Evolutionary conservation across 2,113 vertebrate species (phyloP).

Genomic region (Trogon surrucura): DNA sequence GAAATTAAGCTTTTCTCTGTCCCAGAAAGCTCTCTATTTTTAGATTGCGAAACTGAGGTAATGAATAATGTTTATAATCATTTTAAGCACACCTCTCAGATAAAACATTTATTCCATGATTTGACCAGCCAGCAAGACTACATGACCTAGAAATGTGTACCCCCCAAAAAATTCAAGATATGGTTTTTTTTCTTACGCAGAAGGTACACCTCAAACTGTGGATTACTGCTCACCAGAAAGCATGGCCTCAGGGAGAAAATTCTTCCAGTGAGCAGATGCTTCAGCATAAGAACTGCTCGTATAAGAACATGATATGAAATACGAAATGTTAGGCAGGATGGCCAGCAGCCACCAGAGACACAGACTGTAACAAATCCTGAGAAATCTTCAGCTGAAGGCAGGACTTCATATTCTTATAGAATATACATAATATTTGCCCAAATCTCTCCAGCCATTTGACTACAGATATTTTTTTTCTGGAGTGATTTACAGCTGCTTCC

Average conservation of each 20-base stretch:
- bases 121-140: background rate
- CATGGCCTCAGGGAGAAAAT: background rate
- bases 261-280: background rate
- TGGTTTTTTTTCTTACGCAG: background rate
- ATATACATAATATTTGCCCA: background rate
- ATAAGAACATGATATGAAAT: background rate
- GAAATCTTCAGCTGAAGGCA: background rate
- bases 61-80: background rate
- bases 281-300: background rate
- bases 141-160: background rate
- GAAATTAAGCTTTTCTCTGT: background rate
- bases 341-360: background rate
- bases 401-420: background rate
- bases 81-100: background rate
- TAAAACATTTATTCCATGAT: background rate
- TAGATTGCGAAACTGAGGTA: background rate
- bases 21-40: conserved; percentile 42
- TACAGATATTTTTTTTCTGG: background rate
- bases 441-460: background rate
- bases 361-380: background rate
- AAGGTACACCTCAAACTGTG: background rate
- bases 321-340: background rate
- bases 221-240: background rate
- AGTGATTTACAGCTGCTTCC: background rate
- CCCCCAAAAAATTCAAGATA: background rate